These are phyloP conservation scores for Papilio dardanus DNA, from an alignment of 1,140 invertebrate species.

Conservation along the genomic window DNA sequence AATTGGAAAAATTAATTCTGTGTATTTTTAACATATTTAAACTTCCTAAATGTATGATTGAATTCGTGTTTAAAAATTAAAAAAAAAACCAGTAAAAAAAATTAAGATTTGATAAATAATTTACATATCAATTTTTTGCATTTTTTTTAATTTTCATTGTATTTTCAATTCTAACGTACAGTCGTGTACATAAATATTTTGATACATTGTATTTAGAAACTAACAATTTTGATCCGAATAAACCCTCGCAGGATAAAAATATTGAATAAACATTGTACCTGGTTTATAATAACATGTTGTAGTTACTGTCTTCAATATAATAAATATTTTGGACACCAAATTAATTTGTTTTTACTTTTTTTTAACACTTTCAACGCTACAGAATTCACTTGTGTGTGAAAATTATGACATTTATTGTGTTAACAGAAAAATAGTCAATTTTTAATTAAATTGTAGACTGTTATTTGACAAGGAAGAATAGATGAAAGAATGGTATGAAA, in stretches of 20 bases:
- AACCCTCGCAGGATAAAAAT: conserved; percentile 54
- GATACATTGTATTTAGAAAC: conserved; percentile 41
- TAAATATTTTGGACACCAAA: conserved; percentile 79
- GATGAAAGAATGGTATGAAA: no score
- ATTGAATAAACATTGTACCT: conserved; percentile 75
- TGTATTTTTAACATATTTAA: not conserved
- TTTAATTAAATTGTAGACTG: no score
- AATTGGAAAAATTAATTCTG: conserved; percentile 18
- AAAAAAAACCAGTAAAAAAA: not conserved
- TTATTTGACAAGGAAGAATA: no score
- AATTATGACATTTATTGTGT: no score
- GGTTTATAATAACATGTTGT: conserved; percentile 78
- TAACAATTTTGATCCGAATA: conserved; percentile 48
- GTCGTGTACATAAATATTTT: conserved; percentile 39
- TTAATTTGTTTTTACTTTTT: no score
- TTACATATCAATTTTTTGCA: conserved; percentile 8
- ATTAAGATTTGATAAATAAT: not conserved
- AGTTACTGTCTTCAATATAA: conserved; percentile 76
- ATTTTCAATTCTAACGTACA: conserved; percentile 37
- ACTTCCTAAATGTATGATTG: not conserved
- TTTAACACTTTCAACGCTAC: conserved; percentile 29
- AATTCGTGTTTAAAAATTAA: not conserved
- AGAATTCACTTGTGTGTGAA: no score
- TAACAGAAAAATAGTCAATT: no score
- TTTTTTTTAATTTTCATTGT: not conserved